Evolutionary conservation across 2,113 vertebrate genomes (phyloP).

Genomic region (Campylomormyrus tamandua): DNA sequence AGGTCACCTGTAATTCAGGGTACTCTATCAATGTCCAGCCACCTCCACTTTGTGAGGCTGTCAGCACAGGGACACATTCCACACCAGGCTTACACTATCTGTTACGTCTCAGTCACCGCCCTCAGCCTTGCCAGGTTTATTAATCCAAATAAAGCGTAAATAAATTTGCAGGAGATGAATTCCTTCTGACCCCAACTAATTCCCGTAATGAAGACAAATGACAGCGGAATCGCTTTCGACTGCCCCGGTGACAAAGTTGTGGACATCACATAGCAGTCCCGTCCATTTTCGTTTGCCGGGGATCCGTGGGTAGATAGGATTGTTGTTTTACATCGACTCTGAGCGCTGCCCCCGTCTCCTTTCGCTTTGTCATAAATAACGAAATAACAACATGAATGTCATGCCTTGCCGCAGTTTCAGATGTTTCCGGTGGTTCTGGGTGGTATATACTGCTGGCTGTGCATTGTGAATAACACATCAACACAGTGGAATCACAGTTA

Average conservation of each 20-base stretch:
- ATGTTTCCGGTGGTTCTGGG: neutral
- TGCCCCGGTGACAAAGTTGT: neutral
- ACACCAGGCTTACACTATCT: neutral
- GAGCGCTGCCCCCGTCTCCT: too few relatives aligned
- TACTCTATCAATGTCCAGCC: neutral
- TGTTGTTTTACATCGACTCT: neutral
- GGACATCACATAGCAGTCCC: neutral
- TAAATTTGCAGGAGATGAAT: constrained; percentile 17
- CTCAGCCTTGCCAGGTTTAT: constrained; percentile 4
- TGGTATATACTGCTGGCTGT: neutral
- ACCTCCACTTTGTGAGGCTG: neutral
- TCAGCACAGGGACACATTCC: neutral
- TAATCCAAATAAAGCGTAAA: constrained; percentile 10
- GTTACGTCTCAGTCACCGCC: constrained; percentile 12
- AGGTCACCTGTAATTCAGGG: neutral
- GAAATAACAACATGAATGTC: neutral
- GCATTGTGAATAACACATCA: neutral
- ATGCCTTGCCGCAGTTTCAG: neutral
- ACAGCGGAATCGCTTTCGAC: neutral
- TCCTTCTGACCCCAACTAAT: constrained; percentile 21
- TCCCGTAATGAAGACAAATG: constrained; percentile 21
- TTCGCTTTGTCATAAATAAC: neutral
- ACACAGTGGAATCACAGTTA: neutral
- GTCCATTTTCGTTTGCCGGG: neutral
- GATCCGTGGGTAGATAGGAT: neutral